Evolutionary conservation across 2,797 vertebrate genomes (phyloP), one percentile per base, ranked within the genome.

Genomic region (Dipus sagitta): DNA sequence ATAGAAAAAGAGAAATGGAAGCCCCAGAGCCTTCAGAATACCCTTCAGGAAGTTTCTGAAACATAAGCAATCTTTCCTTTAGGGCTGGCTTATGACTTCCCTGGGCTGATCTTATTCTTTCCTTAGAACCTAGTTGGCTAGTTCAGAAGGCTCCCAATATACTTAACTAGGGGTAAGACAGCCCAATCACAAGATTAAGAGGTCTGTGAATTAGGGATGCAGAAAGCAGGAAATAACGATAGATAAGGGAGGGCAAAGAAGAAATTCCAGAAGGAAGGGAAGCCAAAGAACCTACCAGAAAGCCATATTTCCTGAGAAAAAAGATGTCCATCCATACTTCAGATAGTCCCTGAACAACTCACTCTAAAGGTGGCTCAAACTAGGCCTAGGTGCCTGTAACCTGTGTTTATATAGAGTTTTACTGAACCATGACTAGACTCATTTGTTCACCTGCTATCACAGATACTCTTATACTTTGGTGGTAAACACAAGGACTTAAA

Each of bases 271-370:
- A 86, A 54, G 28, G 20, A 89, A 62, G 20, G 28, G 20, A 89
- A 62, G 20, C 17, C n/a, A 9, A 32, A 18, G n/a, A 9, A 10
- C 9, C 70, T 23, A 23, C 6, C 13, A 18, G 17, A 1, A 52
- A 20, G 3, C 62, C 3, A 0, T 23, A 20, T 38, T 77, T 38
- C 38, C 11, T 1, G 2, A 10, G n/a, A 67, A 15, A 28, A 11
- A 10, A 32, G 26, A 30, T 24, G 28, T n/a, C 70, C 54, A 23
- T 67, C 60, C 54, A 38, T 65, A 86, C 28, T 7, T 68, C 58
- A 32, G 20, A 54, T 0, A 32, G 21, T 5, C 32, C 24, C 67
- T 9, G 13, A 71, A 88, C 28, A 28, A 28, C 32, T 42, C 17
- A 2, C 11, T 80, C 42, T 14, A 15, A 10, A 70, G 6, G n/a